Percentiles rank a stretch among this genome's conserved stretches.
These are phyloP conservation scores for Caenorhabditis auriculariae DNA, from an alignment of 2,888 invertebrate species.

Conservation along the genomic window DNA sequence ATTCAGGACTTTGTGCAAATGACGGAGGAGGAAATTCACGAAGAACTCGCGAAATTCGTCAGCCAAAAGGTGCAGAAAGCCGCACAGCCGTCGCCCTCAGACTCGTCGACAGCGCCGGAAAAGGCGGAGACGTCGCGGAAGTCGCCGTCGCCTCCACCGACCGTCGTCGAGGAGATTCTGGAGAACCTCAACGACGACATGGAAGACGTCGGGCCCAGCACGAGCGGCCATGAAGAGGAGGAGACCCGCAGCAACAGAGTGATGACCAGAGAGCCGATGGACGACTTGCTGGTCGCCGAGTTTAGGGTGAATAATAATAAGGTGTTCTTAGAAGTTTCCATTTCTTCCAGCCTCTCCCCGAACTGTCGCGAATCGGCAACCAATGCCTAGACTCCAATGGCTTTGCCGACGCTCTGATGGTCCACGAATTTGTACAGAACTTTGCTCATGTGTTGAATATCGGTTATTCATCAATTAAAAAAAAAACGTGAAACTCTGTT, in stretches of 20 bases:
- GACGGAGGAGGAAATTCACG: slow-evolving; percentile 15
- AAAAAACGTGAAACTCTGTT: neutral
- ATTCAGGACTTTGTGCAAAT: slow-evolving; percentile 9
- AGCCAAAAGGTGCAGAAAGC: neutral
- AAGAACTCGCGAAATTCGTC: slow-evolving; percentile 72
- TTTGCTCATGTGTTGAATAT: slow-evolving; percentile 92
- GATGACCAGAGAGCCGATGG: slow-evolving; percentile 84
- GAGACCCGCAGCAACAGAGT: slow-evolving; percentile 69
- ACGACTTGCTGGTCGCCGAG: slow-evolving; percentile 81
- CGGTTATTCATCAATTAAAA: slow-evolving; percentile 69
- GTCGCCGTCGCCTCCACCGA: neutral
- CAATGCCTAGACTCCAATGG: slow-evolving; percentile 82
- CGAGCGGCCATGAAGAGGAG: slow-evolving; percentile 20
- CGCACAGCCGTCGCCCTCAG: neutral
- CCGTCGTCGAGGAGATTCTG: neutral
- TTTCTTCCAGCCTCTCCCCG: slow-evolving; percentile 65
- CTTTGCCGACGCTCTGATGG: slow-evolving; percentile 87
- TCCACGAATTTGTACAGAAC: slow-evolving; percentile 93
- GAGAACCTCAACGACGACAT: neutral
- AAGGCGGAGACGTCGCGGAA: slow-evolving; percentile 1
- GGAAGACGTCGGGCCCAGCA: neutral
- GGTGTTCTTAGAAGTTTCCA: neutral
- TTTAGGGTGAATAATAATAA: slow-evolving; percentile 5
- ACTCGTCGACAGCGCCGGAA: slow-evolving; percentile 1
- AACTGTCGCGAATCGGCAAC: slow-evolving; percentile 77